phyloP scores from a whole-genome alignment of 2,113 vertebrate genomes.

The Vulpes lagopus region DNA sequence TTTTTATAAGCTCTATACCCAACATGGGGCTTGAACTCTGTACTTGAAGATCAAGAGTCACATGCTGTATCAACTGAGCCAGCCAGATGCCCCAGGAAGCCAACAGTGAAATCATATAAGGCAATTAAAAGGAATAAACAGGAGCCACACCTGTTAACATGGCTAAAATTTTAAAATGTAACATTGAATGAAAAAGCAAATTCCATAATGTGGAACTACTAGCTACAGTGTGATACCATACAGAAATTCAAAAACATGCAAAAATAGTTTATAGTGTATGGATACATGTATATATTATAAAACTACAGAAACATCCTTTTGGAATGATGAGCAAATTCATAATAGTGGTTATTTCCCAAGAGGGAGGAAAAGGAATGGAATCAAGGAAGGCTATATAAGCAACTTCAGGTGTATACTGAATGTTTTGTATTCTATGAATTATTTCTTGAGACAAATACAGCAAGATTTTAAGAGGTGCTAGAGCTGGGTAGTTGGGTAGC shows the following conservation, averaged over 20 bases:
- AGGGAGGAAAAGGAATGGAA: neutral
- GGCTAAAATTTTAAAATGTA: neutral
- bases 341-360: constrained; percentile 1
- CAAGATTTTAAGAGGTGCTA: neutral
- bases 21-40: neutral
- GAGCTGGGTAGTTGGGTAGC: neutral
- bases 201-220: neutral
- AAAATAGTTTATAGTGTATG: neutral
- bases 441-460: constrained; percentile 2
- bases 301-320: neutral
- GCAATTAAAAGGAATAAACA: neutral
- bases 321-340: neutral
- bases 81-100: neutral
- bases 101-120: neutral
- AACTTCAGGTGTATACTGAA: neutral
- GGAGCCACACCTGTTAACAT: neutral
- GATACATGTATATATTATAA: neutral
- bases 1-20: neutral
- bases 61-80: neutral
- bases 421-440: neutral
- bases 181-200: neutral
- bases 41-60: neutral
- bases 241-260: neutral
- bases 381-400: neutral
- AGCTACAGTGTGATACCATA: neutral